Base-by-base conservation (phyloP, 2,888 invertebrate species). In the Glyphotaelius pellucidus region DNA sequence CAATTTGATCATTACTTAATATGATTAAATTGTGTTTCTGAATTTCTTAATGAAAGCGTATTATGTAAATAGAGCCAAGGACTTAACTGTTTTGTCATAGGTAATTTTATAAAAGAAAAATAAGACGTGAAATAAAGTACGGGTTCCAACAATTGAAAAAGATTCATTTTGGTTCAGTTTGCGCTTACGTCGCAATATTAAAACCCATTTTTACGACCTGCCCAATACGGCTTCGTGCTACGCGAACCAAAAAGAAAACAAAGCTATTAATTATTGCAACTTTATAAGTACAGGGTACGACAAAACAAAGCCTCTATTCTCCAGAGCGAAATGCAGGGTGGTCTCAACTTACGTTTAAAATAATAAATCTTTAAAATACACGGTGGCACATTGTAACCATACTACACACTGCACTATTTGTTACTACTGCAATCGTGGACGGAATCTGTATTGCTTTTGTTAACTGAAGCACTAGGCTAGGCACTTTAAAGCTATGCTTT, bases 281-380 rank as follows among this genome's bases (percentile, higher is more conserved):
- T 67, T 67, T 67, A 7, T 67, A 67, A 67, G 67, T 67, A 67
- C 2, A 67, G 67, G 25, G 67, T 67, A 67, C 25, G 25, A 67
- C 67, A 67, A 67, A 67, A 67, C 67, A 67, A 67, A 67, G 67
- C 25, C 67, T 67, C 67, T 2, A n/a, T 67, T 25, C 67, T 67
- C 67, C 67, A 25, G 25, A 67, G 67, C 67, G 25, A 67, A 67
- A 25, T 67, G 25, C 67, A 67, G 67, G 67, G 67, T 67, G 67
- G 67, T 67, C 67, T 25, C 25, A 67, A 67, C 67, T 67, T 67
- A 67, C 67, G 67, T 67, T 67, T 67, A 67, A 67, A 67, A 67
- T 35, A 83, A 83, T 83, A 83, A 83, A 83, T 83, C 83, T 32
- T 83, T 35, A 83, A 83, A 83, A 83, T 83, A 35, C 83, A 25